phyloP scores from a whole-genome alignment of 2,113 vertebrate genomes.

The Hassar affinis region DNA sequence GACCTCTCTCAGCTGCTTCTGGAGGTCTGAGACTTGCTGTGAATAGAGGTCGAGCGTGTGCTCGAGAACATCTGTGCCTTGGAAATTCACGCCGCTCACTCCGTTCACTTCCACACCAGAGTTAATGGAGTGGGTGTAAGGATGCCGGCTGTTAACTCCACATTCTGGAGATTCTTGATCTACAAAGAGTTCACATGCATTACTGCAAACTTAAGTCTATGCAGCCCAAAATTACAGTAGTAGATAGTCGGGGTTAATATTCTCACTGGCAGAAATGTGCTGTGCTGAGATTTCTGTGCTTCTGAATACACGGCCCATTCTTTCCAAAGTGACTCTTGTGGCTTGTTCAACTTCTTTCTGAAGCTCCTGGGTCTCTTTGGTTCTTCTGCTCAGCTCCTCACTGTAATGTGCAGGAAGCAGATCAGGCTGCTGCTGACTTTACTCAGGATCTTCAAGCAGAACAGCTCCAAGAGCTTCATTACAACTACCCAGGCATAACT shows the following conservation, averaged over 20 bases:
- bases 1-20: constrained; percentile 68
- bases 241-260: background rate
- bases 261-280: constrained; percentile 36
- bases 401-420: constrained; percentile 41
- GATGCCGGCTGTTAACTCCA: background rate
- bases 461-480: background rate
- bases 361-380: constrained; percentile 63
- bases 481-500: background rate
- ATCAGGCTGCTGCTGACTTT: background rate
- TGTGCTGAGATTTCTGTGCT: constrained; percentile 18
- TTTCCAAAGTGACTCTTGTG: constrained; percentile 61
- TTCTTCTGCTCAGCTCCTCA: constrained; percentile 61
- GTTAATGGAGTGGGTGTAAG: background rate
- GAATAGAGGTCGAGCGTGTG: constrained; percentile 64
- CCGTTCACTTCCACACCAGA: constrained; percentile 36
- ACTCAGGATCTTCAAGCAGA: background rate
- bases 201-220: background rate
- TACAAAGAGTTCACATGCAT: background rate
- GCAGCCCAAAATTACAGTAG: background rate
- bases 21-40: constrained; percentile 64
- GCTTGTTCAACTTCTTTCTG: constrained; percentile 66
- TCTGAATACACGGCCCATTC: constrained; percentile 39
- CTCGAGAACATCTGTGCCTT: constrained; percentile 60
- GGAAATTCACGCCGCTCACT: constrained; percentile 29
- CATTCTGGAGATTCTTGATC: background rate